Conservation (phyloP, 1,140 invertebrate species). For the Orchestia grillus region DNA sequence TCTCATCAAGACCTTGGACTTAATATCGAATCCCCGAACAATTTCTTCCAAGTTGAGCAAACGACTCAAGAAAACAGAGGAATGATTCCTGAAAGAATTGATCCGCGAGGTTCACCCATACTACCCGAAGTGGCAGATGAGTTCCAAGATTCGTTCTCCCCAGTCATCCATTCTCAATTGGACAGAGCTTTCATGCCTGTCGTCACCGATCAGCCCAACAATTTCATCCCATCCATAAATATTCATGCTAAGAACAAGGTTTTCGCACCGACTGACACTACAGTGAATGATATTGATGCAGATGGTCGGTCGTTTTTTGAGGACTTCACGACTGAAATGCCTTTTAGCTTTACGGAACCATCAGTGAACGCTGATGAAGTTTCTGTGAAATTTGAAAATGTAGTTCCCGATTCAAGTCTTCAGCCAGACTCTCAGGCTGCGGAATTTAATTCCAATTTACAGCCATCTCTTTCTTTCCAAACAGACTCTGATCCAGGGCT, state of each 20-base stretch:
- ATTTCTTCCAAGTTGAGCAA: neutral
- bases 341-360: neutral
- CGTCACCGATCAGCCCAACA: neutral
- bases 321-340: neutral
- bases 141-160: neutral
- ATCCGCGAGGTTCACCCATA: neutral
- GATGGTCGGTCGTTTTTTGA: neutral
- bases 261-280: neutral
- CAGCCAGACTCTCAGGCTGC: neutral
- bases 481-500: neutral
- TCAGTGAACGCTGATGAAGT: neutral
- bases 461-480: neutral
- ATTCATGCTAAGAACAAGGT: neutral
- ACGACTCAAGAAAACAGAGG: neutral
- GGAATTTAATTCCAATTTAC: neutral
- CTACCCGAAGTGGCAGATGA: neutral
- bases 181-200: neutral
- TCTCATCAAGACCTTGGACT: neutral
- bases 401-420: neutral
- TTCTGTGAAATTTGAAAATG: neutral
- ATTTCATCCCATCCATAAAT: constrained; percentile 4
- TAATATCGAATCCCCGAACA: neutral
- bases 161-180: neutral
- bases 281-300: neutral
- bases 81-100: neutral